Base-by-base conservation (phyloP, 2,888 invertebrate species). In the Polydesmus complanatus region DNA sequence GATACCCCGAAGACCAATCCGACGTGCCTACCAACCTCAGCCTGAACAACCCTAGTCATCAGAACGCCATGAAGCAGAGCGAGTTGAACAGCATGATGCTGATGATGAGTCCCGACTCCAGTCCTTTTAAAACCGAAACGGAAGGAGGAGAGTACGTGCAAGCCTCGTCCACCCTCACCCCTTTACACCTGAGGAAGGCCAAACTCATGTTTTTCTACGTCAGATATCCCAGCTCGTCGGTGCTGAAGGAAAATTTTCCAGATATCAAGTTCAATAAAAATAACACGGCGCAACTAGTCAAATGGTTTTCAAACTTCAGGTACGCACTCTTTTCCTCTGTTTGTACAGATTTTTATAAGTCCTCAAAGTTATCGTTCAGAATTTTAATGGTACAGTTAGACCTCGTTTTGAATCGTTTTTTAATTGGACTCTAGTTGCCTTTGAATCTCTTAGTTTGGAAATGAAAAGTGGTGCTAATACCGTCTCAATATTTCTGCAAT, bases 191-290 rank as follows among this genome's bases (percentile, higher is more conserved):
- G 73, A 85, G 98, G 75, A 99, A 99, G 79, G 98, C 98, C 68
- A 99, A 98, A 81, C 83, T 99, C 79, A 98, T 99, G 98, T 98
- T 98, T 86, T 99, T 99, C 87, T 98, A 94, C 90, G 95, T 95
- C 71, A 84, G 98, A 71, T 99, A 99, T 78, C 98, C 98, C 64
- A 95, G 93, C 77, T 97, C 97, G 65, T 89, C 95, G 72, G 91
- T 97, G 69, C 86, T 98, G 77, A 99, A 99, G 82, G 93, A 95
- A 86, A 99, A 94, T 83, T 98, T 99, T 83, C 97, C 97, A 51
- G 98, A 98, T 80, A 96, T 98, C 80, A 94, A 94, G 77, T 98
- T 98, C 83, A 98, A 98, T 83, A 98, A 98, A 81, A 97, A 97
- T 82, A 98, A 98, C 81, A 98, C 98, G 68, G 98, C 98, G 73